These are phyloP conservation scores for Artibeus lituratus DNA, from an alignment of 2,797 vertebrate species.

Conservation along the genomic window DNA sequence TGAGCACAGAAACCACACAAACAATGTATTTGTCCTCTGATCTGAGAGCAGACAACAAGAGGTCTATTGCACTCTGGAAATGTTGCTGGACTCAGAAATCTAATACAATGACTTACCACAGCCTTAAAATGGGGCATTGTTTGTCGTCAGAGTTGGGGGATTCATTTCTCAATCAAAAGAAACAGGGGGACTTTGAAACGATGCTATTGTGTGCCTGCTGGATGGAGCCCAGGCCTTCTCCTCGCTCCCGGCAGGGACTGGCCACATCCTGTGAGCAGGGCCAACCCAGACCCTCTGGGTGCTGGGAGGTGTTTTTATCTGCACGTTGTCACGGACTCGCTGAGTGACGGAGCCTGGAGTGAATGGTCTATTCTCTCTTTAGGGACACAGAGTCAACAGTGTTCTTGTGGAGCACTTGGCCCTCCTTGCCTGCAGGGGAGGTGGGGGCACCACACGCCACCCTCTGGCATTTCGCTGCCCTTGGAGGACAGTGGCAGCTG, in stretches of 20 bases:
- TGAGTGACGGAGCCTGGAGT: conserved; percentile 77
- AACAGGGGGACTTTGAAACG: conserved; percentile 80
- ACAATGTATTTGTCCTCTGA: background rate
- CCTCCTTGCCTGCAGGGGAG: conserved; percentile 72
- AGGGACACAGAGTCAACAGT: conserved; percentile 79
- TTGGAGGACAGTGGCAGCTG: conserved; percentile 41
- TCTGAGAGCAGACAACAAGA: background rate
- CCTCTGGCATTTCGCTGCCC: conserved; percentile 69
- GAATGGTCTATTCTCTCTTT: conserved; percentile 79
- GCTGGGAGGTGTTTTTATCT: conserved; percentile 75
- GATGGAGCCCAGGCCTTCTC: conserved; percentile 64
- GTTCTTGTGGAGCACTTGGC: conserved; percentile 79
- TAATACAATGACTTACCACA: conserved; percentile 71
- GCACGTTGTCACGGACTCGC: conserved; percentile 79
- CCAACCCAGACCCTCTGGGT: conserved; percentile 73
- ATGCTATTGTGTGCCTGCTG: conserved; percentile 72
- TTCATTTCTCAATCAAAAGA: conserved; percentile 72
- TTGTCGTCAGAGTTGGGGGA: conserved; percentile 75
- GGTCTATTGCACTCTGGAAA: conserved; percentile 43
- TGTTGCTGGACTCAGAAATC: conserved; percentile 62
- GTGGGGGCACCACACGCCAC: conserved; percentile 44
- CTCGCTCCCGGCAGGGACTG: conserved; percentile 72
- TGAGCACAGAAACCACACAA: background rate
- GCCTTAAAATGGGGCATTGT: conserved; percentile 74
- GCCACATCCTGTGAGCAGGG: conserved; percentile 79